A percentile compares a stretch with the other conserved stretches of the same genome.
These are phyloP conservation scores for Aepyceros melampus DNA, from an alignment of 2,113 vertebrate species.

Conservation along the genomic window DNA sequence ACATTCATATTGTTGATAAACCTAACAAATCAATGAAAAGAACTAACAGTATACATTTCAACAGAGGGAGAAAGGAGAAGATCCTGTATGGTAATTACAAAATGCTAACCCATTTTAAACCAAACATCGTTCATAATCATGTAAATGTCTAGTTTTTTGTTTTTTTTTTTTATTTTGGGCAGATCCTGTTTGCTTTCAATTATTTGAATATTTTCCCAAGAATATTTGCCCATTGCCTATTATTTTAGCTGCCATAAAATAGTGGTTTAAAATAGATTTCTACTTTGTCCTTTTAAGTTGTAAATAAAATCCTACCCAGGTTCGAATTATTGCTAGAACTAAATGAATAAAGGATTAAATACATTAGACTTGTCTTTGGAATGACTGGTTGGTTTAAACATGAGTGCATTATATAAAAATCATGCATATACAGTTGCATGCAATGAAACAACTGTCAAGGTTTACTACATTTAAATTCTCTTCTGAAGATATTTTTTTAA, in stretches of 20 bases:
- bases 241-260: background rate
- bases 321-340: background rate
- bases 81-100: background rate
- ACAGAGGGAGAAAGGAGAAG: background rate
- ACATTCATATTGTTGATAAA: background rate
- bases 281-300: background rate
- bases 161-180: background rate
- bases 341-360: background rate
- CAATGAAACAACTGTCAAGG: background rate
- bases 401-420: background rate
- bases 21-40: background rate
- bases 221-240: background rate
- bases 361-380: background rate
- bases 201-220: background rate
- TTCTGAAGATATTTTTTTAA: background rate
- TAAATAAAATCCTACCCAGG: background rate
- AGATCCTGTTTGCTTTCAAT: background rate
- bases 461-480: background rate
- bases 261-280: conserved; percentile 11
- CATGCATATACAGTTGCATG: background rate
- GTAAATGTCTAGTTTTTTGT: background rate
- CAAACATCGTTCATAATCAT: background rate
- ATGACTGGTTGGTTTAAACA: background rate
- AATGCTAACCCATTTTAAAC: background rate
- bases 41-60: rapidly evolving